A percentile compares a stretch with the other conserved stretches of the same genome.
These are phyloP conservation scores for Drosophila simulans DNA, from an alignment of 1,140 invertebrate species.

Conservation along the genomic window DNA sequence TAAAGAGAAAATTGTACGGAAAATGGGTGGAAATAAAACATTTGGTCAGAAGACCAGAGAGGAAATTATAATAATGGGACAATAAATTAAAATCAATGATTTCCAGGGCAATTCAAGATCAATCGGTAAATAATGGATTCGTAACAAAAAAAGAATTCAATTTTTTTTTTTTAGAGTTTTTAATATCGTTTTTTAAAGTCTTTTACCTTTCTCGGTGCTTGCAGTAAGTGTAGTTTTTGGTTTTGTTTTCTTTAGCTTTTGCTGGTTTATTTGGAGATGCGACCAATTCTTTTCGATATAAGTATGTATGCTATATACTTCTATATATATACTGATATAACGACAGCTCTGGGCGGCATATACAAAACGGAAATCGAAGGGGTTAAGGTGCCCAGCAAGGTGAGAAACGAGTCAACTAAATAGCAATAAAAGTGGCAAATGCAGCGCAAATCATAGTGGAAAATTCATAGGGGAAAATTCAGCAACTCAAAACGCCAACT, in stretches of 20 bases:
- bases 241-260: constrained; percentile 51
- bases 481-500: constrained; percentile 44
- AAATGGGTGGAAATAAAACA: constrained; percentile 3
- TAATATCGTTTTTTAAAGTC: constrained; percentile 34
- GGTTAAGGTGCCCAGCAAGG: constrained; percentile 34
- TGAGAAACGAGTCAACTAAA: constrained; percentile 24
- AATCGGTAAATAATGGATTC: constrained; percentile 47
- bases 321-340: constrained; percentile 58
- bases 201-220: constrained; percentile 84
- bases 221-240: constrained; percentile 83
- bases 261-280: constrained; percentile 33
- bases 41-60: constrained; percentile 9
- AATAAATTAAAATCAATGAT: constrained; percentile 9
- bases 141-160: constrained; percentile 25
- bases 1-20: not conserved
- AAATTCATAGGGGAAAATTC: constrained; percentile 12
- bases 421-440: constrained; percentile 14
- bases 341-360: constrained; percentile 54
- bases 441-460: constrained; percentile 21
- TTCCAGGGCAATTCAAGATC: constrained; percentile 4
- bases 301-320: constrained; percentile 65
- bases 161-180: constrained; percentile 26
- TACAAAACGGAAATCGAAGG: constrained; percentile 35
- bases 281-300: constrained; percentile 63
- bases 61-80: constrained; percentile 23